Percentiles rank a stretch among this genome's conserved stretches.
These are phyloP conservation scores for Zootermopsis nevadensis DNA, from an alignment of 2,888 invertebrate species.

Conservation along the genomic window DNA sequence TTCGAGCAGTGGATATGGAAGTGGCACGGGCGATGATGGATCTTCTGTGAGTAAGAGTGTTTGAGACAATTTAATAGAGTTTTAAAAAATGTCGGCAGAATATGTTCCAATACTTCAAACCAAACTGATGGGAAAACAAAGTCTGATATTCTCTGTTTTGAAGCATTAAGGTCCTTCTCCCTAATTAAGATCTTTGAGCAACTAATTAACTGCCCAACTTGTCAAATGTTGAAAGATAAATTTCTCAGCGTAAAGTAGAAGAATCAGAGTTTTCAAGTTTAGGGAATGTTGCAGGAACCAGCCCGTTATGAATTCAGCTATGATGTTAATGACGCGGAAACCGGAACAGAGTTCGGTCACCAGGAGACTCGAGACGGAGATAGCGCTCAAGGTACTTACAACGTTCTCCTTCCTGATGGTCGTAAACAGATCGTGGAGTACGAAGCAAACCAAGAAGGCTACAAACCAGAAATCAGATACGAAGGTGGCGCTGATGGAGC, in stretches of 20 bases:
- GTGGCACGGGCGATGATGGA: slow-evolving; percentile 40
- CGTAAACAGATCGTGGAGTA: slow-evolving; percentile 54
- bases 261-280: no score
- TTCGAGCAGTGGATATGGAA: slow-evolving; percentile 29
- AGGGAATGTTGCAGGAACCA: slow-evolving; percentile 48
- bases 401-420: slow-evolving; percentile 54
- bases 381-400: slow-evolving; percentile 52
- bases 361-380: slow-evolving; percentile 53
- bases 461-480: slow-evolving; percentile 53
- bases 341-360: slow-evolving; percentile 53
- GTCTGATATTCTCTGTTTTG: no score
- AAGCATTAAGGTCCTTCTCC: no score
- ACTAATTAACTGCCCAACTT: no score
- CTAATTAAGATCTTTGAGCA: no score
- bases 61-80: no score
- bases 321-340: slow-evolving; percentile 52
- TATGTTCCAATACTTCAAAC: no score
- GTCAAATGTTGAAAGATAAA: no score
- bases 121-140: no score
- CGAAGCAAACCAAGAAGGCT: slow-evolving; percentile 52
- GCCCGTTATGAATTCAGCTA: slow-evolving; percentile 54
- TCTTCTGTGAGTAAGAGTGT: slow-evolving; percentile 43
- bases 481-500: slow-evolving; percentile 50
- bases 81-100: no score
- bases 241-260: no score